A percentile compares a stretch with the other conserved stretches of the same genome.
phyloP scores from a whole-genome alignment of 2,113 vertebrate species.

The Bubo scandiacus region DNA sequence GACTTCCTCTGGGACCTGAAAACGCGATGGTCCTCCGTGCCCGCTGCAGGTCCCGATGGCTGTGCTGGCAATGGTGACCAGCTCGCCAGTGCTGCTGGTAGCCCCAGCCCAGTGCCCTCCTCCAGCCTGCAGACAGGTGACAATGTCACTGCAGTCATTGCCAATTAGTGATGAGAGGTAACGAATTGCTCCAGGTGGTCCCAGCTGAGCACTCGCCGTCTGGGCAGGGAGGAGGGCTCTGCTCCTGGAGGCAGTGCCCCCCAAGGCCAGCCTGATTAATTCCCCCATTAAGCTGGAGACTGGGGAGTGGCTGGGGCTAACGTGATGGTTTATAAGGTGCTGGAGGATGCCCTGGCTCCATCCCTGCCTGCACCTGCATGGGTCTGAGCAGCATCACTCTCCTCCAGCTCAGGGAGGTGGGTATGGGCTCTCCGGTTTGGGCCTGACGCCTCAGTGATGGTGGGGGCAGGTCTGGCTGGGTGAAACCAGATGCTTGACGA shows the following conservation, averaged over 20 bases:
- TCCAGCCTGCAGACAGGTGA: background rate
- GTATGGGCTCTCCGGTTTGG: rapidly evolving
- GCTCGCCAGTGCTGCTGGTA: background rate
- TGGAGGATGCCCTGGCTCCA: background rate
- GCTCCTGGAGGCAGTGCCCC: background rate
- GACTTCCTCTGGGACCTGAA: background rate
- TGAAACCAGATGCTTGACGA: rapidly evolving
- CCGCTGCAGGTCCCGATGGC: background rate
- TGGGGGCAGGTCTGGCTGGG: background rate
- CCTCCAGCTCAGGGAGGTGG: background rate
- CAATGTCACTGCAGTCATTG: background rate
- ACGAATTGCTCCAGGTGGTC: background rate
- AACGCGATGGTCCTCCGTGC: rapidly evolving
- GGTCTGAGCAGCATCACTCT: background rate
- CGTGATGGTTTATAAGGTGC: rapidly evolving
- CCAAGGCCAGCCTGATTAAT: background rate
- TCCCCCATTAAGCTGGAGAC: background rate
- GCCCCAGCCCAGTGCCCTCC: background rate
- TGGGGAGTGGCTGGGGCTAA: background rate
- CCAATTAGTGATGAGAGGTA: background rate
- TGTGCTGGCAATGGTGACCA: background rate
- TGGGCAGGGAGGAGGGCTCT: background rate
- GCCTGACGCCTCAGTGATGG: rapidly evolving
- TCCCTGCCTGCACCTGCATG: rapidly evolving
- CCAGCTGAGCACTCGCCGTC: background rate